Base-by-base conservation (phyloP, 2,113 vertebrate species). In the Hoplias malabaricus region DNA sequence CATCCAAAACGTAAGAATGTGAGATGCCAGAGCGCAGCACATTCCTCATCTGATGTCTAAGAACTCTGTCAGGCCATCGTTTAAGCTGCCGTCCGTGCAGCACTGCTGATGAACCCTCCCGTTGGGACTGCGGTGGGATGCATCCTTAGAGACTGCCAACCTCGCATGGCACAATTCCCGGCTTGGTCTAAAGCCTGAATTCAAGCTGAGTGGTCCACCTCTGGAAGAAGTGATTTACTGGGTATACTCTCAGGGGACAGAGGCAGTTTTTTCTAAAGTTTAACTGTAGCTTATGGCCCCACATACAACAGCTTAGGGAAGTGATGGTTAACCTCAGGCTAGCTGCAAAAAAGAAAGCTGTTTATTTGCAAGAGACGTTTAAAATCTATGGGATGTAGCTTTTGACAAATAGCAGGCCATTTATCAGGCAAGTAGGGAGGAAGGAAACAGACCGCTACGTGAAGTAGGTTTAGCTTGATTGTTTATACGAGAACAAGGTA, bases 341-440 rank as follows among this genome's bases (percentile, higher is more conserved):
- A 78, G 75, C 40, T 61, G 43, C 50, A 63, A 66, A 42, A 48
- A 38, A 73, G 54, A 78, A 82, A 80, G 57, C 73, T 82, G 84
- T 87, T 86, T 86, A 80, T 88, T 86, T 86, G 82, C 63, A 79
- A 68, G 69, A 72, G 66, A 80, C 56, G 40, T 71, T 54, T 81
- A 79, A 78, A 80, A 27, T 42, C 25, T 66, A 48, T 62, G 43
- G 69, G 70, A 76, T 62, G 70, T 50, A 84, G 73, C 62, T 80
- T 73, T 69, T 78, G 80, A 83, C 75, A 86, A 86, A 84, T 80
- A 83, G 56, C 80, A 77, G 84, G 78, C 67, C 75, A 78, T 81
- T 86, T 82, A 78, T 84, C 69, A 84, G 56, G 61, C 75, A 80
- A 43, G 42, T 43, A 63, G 66, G 77, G 69, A 74, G 72, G 72